Conservation (phyloP, 30 jellyfish, hydroid and myxozoan species). For the Calvadosia cruxmelitensis region DNA sequence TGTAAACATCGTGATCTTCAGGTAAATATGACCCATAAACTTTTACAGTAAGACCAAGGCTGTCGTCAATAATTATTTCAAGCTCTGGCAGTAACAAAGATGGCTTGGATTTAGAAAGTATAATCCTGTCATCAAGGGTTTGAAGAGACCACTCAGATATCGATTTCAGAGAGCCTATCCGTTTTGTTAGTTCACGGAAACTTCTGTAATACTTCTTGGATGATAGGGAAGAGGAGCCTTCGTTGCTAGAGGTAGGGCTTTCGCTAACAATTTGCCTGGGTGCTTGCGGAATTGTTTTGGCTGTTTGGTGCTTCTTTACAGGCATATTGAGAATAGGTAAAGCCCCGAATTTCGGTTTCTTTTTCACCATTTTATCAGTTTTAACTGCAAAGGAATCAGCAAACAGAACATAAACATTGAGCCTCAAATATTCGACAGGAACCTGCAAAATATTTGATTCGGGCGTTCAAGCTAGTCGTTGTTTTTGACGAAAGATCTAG, state of each 20-base stretch:
- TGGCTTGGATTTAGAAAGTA: background rate
- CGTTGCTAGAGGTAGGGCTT: no score
- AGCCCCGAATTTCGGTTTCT: constrained; percentile 9
- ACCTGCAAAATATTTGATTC: no score
- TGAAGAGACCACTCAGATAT: background rate
- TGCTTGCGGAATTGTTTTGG: no score
- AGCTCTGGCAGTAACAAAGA: constrained; percentile 3
- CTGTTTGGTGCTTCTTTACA: background rate
- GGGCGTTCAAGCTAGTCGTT: no score
- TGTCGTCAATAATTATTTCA: constrained; percentile 10
- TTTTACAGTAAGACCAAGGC: constrained; percentile 7
- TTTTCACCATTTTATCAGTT: constrained; percentile 4
- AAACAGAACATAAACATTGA: no score
- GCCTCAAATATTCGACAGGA: no score
- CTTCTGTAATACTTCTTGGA: no score
- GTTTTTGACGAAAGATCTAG: no score
- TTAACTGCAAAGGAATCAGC: constrained; percentile 13
- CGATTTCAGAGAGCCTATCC: background rate
- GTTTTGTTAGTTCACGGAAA: background rate
- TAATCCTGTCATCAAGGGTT: background rate
- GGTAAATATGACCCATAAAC: constrained; percentile 3
- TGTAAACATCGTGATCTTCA: constrained; percentile 8
- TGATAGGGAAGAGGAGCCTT: no score
- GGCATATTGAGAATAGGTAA: constrained; percentile 12
- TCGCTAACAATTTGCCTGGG: no score